Conservation (phyloP, 1,140 invertebrate genomes). For the Oscheius sp. region DNA sequence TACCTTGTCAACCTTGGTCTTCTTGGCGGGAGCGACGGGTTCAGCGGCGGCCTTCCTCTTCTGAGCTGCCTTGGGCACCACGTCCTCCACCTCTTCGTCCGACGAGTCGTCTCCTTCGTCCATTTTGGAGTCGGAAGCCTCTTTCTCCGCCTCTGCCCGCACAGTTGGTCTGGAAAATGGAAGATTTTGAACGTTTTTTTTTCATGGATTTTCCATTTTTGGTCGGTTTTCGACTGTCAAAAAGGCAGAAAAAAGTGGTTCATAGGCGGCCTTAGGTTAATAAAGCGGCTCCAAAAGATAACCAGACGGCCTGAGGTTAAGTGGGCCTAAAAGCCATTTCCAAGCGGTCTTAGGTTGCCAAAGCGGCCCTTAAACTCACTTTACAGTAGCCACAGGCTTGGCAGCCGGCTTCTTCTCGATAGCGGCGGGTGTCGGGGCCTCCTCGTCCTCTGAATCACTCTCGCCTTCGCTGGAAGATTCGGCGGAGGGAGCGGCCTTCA, state of each 20-base stretch:
- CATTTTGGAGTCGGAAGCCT: not conserved
- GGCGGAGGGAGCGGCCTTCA: not conserved
- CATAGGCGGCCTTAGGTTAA: no score
- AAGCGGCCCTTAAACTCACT: not conserved
- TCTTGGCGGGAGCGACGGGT: not conserved
- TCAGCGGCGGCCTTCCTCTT: constrained; percentile 5
- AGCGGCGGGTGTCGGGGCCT: not conserved
- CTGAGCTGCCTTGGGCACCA: constrained; percentile 1
- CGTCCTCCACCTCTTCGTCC: not conserved
- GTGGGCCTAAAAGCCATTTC: no score
- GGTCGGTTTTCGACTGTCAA: no score
- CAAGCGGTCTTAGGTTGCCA: no score
- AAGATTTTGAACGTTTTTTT: not conserved
- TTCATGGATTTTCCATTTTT: no score
- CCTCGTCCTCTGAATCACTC: not conserved
- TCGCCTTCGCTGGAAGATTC: not conserved
- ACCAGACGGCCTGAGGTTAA: no score
- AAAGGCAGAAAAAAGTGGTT: no score
- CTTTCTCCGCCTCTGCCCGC: not conserved
- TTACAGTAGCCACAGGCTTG: constrained; percentile 1
- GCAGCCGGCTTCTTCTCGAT: not conserved
- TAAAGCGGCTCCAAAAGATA: no score
- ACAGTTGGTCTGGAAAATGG: not conserved
- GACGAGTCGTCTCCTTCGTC: not conserved
- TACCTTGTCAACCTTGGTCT: constrained; percentile 13